Evolutionary conservation across 1,140 invertebrate genomes (phyloP).

Genomic region (Rhopalosiphum padi): DNA sequence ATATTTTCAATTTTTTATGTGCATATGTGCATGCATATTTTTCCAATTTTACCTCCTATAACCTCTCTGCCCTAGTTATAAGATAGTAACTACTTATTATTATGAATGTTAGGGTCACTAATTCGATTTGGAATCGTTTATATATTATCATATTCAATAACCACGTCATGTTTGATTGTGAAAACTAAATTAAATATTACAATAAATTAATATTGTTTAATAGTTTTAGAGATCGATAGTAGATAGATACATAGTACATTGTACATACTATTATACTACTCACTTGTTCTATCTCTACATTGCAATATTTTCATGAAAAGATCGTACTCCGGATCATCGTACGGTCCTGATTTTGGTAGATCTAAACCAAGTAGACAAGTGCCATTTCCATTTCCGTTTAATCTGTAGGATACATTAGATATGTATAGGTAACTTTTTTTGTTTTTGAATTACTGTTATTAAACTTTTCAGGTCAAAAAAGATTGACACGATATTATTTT

Average conservation of each 20-base stretch:
- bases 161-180: not conserved
- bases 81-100: not conserved
- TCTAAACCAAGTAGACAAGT: constrained; percentile 60
- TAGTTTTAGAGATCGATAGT: not conserved
- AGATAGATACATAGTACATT: not conserved
- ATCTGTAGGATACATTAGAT: constrained; percentile 48
- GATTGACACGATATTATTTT: not conserved
- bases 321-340: constrained; percentile 60
- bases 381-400: constrained; percentile 59
- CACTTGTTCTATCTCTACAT: constrained; percentile 60
- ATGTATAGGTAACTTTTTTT: not conserved
- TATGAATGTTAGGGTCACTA: not conserved
- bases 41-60: too few relatives aligned
- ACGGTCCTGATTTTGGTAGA: constrained; percentile 57
- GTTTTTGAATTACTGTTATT: not conserved
- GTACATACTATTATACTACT: constrained; percentile 48
- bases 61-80: not conserved
- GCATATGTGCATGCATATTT: too few relatives aligned
- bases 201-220: not conserved
- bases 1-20: too few relatives aligned
- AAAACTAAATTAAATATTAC: not conserved
- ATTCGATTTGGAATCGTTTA: not conserved
- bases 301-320: constrained; percentile 60
- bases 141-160: not conserved
- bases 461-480: not conserved